Evolutionary conservation across 2,888 invertebrate genomes (phyloP).

Genomic region (Melinaea menophilus): DNA sequence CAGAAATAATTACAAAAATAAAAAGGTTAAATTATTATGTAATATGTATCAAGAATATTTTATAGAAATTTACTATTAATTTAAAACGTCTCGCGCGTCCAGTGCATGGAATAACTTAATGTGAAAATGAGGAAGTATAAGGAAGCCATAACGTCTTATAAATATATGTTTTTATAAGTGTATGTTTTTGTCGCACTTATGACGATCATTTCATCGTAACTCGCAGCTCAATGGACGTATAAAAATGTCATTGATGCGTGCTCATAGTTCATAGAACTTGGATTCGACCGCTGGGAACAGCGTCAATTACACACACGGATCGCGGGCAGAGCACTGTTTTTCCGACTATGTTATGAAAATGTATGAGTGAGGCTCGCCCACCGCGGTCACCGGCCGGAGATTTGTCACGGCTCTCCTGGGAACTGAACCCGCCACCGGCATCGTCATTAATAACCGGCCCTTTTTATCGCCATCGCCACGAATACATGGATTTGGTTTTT

Average conservation of each 20-base stretch:
- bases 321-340: conserved; percentile 52
- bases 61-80: too few species aligned
- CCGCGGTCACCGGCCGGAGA: conserved; percentile 25
- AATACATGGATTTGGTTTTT: conserved; percentile 13
- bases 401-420: conserved; percentile 20
- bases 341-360: conserved; percentile 50
- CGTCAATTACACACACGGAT: conserved; percentile 41
- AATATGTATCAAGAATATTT: too few species aligned
- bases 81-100: background rate
- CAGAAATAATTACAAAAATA: too few species aligned
- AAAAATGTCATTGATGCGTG: conserved; percentile 51
- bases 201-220: conserved; percentile 13
- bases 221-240: conserved; percentile 42
- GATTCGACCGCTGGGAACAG: conserved; percentile 43
- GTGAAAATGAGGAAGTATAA: conserved; percentile 4
- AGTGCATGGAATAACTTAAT: background rate
- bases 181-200: background rate
- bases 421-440: conserved; percentile 14
- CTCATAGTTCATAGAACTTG: conserved; percentile 33
- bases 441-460: background rate
- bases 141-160: background rate
- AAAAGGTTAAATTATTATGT: too few species aligned
- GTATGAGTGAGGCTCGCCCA: conserved; percentile 39
- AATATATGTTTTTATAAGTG: background rate
- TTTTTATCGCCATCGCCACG: conserved; percentile 12